Conservation (phyloP, 2,113 vertebrate species). For the Clarias gariepinus region DNA sequence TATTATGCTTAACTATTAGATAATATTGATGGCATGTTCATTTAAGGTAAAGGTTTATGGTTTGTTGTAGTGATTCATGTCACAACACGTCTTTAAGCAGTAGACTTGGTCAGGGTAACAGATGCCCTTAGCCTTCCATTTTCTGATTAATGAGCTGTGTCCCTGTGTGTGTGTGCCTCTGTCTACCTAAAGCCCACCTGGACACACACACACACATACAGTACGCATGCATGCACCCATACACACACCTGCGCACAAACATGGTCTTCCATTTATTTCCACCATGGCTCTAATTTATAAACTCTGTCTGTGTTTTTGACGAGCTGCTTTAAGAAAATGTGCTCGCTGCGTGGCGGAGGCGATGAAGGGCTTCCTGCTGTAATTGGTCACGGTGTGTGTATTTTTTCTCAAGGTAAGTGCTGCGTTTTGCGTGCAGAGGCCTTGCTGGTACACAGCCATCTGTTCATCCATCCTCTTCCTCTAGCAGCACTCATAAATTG, state of each 20-base stretch:
- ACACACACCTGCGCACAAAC: constrained; percentile 18
- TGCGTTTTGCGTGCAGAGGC: background rate
- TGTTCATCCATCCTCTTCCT: constrained; percentile 36
- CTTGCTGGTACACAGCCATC: constrained; percentile 11
- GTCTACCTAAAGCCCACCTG: constrained; percentile 44
- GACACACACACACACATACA: constrained; percentile 1
- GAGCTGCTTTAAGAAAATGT: constrained; percentile 11
- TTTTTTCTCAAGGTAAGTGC: constrained; percentile 1
- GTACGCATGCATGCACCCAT: constrained; percentile 13
- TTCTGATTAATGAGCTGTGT: constrained; percentile 57
- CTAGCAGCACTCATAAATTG: constrained; percentile 36
- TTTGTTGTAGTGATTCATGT: constrained; percentile 20
- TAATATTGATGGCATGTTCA: background rate
- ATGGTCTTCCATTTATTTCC: background rate
- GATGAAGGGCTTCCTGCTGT: background rate
- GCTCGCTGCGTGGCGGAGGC: background rate
- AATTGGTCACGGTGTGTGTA: constrained; percentile 8
- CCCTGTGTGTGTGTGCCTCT: constrained; percentile 3
- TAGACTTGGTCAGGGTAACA: constrained; percentile 38
- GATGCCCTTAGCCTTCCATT: constrained; percentile 51
- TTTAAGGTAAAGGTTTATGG: background rate
- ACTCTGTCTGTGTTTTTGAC: constrained; percentile 30
- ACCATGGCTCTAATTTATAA: constrained; percentile 30
- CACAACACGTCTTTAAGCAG: constrained; percentile 38
- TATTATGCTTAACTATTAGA: background rate